Evolutionary conservation across 64 coral and sea anemone species (phyloP).

Genomic region (Montipora cactus): DNA sequence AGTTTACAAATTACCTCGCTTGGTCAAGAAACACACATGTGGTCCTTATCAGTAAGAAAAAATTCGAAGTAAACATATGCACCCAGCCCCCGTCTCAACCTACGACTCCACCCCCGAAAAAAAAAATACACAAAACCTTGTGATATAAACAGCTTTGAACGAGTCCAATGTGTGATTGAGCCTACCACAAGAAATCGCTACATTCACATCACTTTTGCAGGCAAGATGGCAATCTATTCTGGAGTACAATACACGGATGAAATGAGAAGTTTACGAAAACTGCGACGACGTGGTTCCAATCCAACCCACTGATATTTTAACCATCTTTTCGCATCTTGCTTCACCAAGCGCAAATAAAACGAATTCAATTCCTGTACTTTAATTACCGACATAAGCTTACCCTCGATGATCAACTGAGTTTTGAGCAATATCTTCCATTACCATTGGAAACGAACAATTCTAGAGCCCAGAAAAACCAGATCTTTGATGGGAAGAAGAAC

Average conservation of each 20-base stretch:
- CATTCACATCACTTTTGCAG: neutral
- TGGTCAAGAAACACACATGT: too few species aligned
- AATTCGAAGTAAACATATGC: too few species aligned
- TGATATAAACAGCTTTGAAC: too few species aligned
- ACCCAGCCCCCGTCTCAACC: too few species aligned
- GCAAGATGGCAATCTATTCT: neutral
- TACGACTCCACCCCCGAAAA: too few species aligned
- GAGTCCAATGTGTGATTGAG: too few species aligned
- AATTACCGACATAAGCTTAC: neutral
- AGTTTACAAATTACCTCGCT: too few species aligned
- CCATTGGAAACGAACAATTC: neutral
- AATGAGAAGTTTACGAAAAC: neutral
- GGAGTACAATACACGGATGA: neutral
- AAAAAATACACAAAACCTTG: too few species aligned
- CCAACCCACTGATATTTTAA: neutral
- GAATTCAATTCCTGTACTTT: neutral
- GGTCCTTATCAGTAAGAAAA: too few species aligned
- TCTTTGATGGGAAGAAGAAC: neutral
- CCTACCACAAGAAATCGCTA: neutral
- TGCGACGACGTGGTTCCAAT: neutral
- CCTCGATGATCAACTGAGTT: constrained; percentile 28
- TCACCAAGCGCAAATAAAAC: neutral
- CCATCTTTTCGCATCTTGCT: neutral
- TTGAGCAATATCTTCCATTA: constrained; percentile 7
- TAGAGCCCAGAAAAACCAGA: neutral